Conservation (phyloP, 2,113 vertebrate genomes). For the Cisticola juncidis region DNA sequence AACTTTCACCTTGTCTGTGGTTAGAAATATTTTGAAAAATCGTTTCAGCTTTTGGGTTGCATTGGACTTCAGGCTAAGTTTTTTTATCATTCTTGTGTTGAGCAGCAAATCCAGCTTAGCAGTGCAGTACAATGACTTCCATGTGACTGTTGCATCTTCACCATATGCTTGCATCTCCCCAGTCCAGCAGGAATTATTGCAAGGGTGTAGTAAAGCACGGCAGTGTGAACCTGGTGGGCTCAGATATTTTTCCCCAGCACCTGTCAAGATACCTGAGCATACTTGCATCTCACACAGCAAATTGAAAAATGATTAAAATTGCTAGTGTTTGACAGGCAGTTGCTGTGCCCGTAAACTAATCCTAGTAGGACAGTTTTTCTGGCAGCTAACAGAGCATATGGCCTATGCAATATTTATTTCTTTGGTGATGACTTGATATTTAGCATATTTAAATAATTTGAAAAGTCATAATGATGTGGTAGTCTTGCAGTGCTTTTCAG, state of each 20-base stretch:
- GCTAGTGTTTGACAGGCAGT: conserved; percentile 23
- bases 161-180: neutral
- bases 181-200: neutral
- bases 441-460: conserved; percentile 53
- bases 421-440: conserved; percentile 55
- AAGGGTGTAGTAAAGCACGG: neutral
- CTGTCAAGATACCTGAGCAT: conserved; percentile 42
- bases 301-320: conserved; percentile 54
- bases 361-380: conserved; percentile 61
- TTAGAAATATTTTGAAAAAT: neutral
- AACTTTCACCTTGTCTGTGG: neutral
- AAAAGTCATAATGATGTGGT: conserved; percentile 19
- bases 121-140: neutral
- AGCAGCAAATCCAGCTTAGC: neutral
- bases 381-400: conserved; percentile 63
- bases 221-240: neutral
- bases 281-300: neutral
- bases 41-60: neutral
- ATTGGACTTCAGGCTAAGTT: neutral
- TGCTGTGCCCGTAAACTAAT: conserved; percentile 32
- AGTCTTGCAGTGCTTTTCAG: conserved; percentile 38
- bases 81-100: neutral
- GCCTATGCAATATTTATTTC: conserved; percentile 73
- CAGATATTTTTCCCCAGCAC: neutral
- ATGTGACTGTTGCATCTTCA: neutral